These are phyloP conservation scores for Eurypyga helias DNA, from an alignment of 2,113 vertebrate genomes.

Conservation along the genomic window DNA sequence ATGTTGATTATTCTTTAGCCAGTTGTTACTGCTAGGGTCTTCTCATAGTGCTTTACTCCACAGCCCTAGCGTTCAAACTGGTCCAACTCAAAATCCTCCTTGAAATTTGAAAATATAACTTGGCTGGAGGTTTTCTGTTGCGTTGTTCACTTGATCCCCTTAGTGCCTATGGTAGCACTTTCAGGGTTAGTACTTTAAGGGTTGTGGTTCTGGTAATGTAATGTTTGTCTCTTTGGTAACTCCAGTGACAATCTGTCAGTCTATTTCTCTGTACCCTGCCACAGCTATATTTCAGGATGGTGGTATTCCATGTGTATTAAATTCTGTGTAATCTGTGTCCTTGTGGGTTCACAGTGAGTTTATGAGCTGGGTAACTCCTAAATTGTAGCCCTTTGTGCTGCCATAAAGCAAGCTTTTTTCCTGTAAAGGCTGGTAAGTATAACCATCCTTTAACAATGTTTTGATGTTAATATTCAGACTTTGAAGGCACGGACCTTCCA, in stretches of 20 bases:
- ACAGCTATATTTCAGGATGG: background rate
- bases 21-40: background rate
- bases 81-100: background rate
- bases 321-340: background rate
- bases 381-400: background rate
- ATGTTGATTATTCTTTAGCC: background rate
- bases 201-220: background rate
- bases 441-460: background rate
- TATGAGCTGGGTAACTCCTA: background rate
- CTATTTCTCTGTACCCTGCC: background rate
- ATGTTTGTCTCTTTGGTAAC: background rate
- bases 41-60: background rate
- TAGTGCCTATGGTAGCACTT: background rate
- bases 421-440: background rate
- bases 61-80: background rate
- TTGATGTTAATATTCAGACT: background rate
- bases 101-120: background rate
- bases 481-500: background rate
- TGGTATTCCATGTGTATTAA: background rate
- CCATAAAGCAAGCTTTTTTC: background rate
- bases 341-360: background rate
- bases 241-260: background rate
- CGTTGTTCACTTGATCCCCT: background rate
- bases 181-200: background rate
- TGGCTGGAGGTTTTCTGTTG: background rate